Percentiles rank a stretch among this genome's conserved stretches.
Conservation (phyloP, 2,797 vertebrate species). For the Xiphophorus birchmanni region DNA sequence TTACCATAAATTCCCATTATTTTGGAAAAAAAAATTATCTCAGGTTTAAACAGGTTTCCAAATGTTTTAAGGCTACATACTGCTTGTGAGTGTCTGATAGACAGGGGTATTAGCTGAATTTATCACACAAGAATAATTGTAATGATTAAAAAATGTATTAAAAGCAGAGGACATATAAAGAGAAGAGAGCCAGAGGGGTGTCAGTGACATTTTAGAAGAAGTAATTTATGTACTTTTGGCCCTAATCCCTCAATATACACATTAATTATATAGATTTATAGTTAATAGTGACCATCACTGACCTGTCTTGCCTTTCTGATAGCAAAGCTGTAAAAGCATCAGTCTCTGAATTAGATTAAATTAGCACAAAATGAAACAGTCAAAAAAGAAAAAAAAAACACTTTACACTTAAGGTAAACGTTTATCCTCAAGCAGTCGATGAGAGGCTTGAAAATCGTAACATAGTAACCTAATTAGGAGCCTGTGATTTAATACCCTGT, state of each 20-base stretch:
- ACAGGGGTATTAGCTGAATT: neutral
- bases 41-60: too few species aligned
- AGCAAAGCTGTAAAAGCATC: conserved; percentile 25
- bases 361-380: conserved; percentile 59
- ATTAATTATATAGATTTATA: neutral
- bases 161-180: neutral
- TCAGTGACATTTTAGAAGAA: neutral
- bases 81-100: conserved; percentile 4
- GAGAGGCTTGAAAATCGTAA: conserved; percentile 61
- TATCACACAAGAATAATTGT: neutral
- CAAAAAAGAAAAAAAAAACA: conserved; percentile 39
- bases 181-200: neutral
- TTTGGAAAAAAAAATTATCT: too few species aligned
- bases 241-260: neutral
- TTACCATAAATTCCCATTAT: neutral
- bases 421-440: conserved; percentile 70
- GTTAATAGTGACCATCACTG: conserved; percentile 8
- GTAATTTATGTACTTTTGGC: neutral
- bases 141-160: conserved; percentile 3
- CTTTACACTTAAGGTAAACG: conserved; percentile 60
- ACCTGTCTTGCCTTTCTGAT: conserved; percentile 33
- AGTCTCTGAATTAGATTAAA: conserved; percentile 64
- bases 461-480: conserved; percentile 83
- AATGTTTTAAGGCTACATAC: neutral
- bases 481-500: conserved; percentile 75